Evolutionary conservation across 2,888 invertebrate genomes (phyloP), one percentile per base, ranked within the genome.

Genomic region (Anoncus sp.): DNA sequence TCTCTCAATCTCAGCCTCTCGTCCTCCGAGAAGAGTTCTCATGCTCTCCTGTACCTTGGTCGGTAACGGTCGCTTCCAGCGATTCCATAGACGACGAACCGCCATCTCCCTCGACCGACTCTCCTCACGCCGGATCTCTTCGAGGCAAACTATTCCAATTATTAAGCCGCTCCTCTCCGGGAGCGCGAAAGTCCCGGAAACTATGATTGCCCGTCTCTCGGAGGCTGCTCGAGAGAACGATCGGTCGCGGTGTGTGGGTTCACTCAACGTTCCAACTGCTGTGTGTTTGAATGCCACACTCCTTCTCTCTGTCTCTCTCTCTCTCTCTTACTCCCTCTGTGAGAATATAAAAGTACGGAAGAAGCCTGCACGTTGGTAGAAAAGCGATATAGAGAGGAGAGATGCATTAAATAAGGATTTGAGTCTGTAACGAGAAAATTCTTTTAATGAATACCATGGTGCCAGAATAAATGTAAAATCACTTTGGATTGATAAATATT

Each of bases 171-270:
- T 81, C 76, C 71, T 66, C 71, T 81, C 67, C 80, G 45, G 66
- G 49, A 72, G 79, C 77, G 74, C 77, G 76, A 83, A 84, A 82
- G 83, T 82, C 82, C 81, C 75, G 79, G 69, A 73, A 82, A 84
- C 84, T 81, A 74, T 82, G 84, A 85, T 85, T 85, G 82, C 80
- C 84, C 83, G 82, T 84, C 82, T 82, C 76, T 71, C 12, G 55
- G 40, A 57, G 72, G 65, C 57, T 57, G 55, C 51, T 43, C 53
- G 55, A 45, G 51, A 43, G 60, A 47, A 47, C 27, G 60, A 51
- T 62, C 53, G 47, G 66, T 69, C 60, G n/a, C 47, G 43, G 31
- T 53, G 43, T 40, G 24, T 27, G 40, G 35, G 38, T 70, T 43
- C 51, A 24, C 49, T 49, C 9, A 24, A 7, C 27, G 18, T 9